Percentiles rank a stretch among this genome's conserved stretches.
These are phyloP conservation scores for Ciona savignyi DNA, from an alignment of 23 tunicate species.

Conservation along the genomic window DNA sequence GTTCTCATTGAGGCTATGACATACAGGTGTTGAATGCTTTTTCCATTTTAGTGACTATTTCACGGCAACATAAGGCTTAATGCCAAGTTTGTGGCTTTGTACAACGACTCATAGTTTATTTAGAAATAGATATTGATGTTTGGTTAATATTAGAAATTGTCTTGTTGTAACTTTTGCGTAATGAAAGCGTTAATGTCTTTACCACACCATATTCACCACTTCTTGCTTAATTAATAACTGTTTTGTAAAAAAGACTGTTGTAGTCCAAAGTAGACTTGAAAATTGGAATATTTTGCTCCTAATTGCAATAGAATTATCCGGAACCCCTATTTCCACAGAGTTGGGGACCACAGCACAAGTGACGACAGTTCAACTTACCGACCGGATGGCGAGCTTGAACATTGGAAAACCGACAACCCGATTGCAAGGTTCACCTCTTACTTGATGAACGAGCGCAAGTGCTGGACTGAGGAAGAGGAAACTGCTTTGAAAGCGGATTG, in stretches of 20 bases:
- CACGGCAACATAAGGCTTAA: no score
- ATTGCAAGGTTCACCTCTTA: slow-evolving; percentile 67
- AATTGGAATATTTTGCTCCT: no score
- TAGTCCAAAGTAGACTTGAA: no score
- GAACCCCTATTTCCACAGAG: no score
- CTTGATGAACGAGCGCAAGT: slow-evolving; percentile 46
- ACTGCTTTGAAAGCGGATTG: slow-evolving; percentile 20
- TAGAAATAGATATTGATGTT: no score
- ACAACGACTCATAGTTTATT: no score
- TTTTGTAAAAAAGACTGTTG: no score
- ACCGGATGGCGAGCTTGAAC: slow-evolving; percentile 81
- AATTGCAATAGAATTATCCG: no score
- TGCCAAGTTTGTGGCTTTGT: no score
- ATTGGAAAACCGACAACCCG: slow-evolving; percentile 77
- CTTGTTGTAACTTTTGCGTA: not conserved
- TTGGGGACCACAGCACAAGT: slow-evolving; percentile 98
- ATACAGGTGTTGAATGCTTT: slow-evolving; percentile 54
- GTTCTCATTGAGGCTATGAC: slow-evolving; percentile 98
- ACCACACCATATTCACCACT: not conserved
- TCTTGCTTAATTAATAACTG: no score
- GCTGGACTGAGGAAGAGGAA: slow-evolving; percentile 77
- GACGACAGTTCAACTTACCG: slow-evolving; percentile 97
- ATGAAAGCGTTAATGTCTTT: not conserved
- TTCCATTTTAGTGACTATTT: no score
- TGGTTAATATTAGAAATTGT: no score